Conservation (phyloP, 2,113 vertebrate genomes). For the Cyprinus carpio region DNA sequence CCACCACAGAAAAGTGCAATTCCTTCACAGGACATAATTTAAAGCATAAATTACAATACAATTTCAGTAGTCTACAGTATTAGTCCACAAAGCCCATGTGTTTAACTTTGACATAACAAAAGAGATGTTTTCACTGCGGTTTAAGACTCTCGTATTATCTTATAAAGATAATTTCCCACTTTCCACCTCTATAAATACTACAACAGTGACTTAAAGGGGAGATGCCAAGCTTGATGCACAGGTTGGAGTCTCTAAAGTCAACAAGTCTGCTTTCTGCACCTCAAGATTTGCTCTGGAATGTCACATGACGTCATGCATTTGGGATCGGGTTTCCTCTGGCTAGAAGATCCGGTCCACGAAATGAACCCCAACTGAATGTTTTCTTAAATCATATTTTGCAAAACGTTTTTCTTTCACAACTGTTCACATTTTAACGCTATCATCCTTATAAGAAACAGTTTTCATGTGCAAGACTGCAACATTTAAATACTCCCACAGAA, state of each 20-base stretch:
- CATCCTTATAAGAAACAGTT: not conserved
- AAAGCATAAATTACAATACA: not conserved
- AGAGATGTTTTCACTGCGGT: not conserved
- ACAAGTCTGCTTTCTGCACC: slow-evolving; percentile 30
- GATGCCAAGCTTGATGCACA: not conserved
- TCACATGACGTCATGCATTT: slow-evolving; percentile 56
- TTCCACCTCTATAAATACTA: not conserved
- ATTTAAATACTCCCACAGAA: not conserved
- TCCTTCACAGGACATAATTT: not conserved
- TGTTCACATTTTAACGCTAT: not conserved
- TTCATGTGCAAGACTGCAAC: no score
- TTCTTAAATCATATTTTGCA: not conserved
- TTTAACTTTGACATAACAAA: slow-evolving; percentile 9
- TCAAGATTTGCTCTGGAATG: slow-evolving; percentile 55
- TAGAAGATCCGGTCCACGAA: not conserved
- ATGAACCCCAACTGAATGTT: not conserved
- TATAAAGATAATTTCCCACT: not conserved
- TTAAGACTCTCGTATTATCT: not conserved
- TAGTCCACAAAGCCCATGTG: not conserved
- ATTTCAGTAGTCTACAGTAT: not conserved
- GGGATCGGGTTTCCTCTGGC: slow-evolving; percentile 54
- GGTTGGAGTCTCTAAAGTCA: not conserved
- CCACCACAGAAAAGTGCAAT: slow-evolving; percentile 15
- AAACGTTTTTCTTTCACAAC: not conserved
- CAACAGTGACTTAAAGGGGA: not conserved